Base-by-base conservation (phyloP, 2,113 vertebrate species). In the Mastomys coucha region DNA sequence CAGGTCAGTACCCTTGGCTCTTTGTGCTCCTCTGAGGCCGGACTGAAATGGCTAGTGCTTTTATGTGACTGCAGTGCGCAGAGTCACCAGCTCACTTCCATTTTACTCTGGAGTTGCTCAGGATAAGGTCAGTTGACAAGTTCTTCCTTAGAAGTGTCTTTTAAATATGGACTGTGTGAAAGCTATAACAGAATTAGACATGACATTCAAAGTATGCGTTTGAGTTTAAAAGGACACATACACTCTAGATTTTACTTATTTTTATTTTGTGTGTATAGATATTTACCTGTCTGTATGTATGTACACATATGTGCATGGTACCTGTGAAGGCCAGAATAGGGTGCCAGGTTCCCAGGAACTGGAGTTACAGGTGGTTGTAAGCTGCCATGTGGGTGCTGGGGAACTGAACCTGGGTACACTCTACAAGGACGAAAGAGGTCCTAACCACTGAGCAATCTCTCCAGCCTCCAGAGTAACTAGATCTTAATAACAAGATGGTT, bases 1-100 rank as follows among this genome's bases (percentile, higher is more conserved):
- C 72, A 81, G 58, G 78, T 60, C 86, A 88, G 53, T 86, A 70
- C 56, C 84, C 36, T 88, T 69, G 89, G 33, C 86, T 91, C 51
- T 86, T 65, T 17, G 1, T 76, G 78, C 58, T 85, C 45, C 77
- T 70, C 39, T 49, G 75, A 95, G 63, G 36, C 93, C 53, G 39
- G 28, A 42, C 63, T 67, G 73, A 89, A 88, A 45, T 86, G 73
- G 77, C 56, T 39, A 63, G 2, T 70, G 39, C 89, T 91, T 94
- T 67, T 31, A 65, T 89, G 77, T 91, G 89, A 90, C 72, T 17
- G 31, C 39, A 78, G 65, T 45, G 70, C 60, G 70, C 63, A 65
- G 88, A 89, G 26, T 13, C 84, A 53, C 33, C 58, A 90, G 84
- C 42, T 84, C 60, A 63, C 24, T 96, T 94, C 77, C 88, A 84